A percentile compares a stretch with the other conserved stretches of the same genome.
Conservation (phyloP, 64 coral and sea anemone genomes). For the Montipora cactus region DNA sequence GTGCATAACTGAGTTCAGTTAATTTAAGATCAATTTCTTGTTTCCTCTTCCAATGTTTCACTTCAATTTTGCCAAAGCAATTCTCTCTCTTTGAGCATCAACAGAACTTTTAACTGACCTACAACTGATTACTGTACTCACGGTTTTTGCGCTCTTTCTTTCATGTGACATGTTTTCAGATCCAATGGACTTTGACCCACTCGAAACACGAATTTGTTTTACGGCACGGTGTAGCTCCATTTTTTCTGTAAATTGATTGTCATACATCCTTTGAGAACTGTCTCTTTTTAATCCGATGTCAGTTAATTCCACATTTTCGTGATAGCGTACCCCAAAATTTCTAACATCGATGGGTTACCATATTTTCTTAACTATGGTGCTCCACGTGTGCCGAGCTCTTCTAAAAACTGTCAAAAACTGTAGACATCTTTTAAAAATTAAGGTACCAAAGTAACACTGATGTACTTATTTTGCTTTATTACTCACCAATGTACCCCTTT, state of each 20-base stretch:
- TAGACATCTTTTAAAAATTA: too few species aligned
- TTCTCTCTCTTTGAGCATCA: slow-evolving; percentile 35
- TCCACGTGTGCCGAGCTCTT: too few species aligned
- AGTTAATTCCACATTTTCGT: not conserved
- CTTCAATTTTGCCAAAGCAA: slow-evolving; percentile 55
- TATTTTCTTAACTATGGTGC: too few species aligned
- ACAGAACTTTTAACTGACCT: not conserved
- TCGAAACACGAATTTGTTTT: not conserved
- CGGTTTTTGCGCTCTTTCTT: not conserved
- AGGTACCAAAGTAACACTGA: too few species aligned
- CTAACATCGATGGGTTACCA: too few species aligned
- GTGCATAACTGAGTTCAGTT: slow-evolving; percentile 30
- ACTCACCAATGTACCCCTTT: too few species aligned
- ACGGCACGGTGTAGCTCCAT: slow-evolving; percentile 30
- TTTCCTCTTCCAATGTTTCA: slow-evolving; percentile 50
- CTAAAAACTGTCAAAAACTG: too few species aligned
- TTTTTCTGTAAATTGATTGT: slow-evolving; percentile 44
- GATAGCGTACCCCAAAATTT: too few species aligned
- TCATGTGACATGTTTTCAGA: too few species aligned
- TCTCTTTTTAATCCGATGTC: not conserved
- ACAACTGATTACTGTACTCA: slow-evolving; percentile 26
- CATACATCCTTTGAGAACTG: slow-evolving; percentile 29
- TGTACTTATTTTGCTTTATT: too few species aligned
- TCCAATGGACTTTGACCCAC: not conserved
- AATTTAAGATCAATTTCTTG: slow-evolving; percentile 33